Percentiles rank a stretch among this genome's conserved stretches.
Evolutionary conservation across 2,113 vertebrate genomes (phyloP).

Genomic region (Uria lomvia): DNA sequence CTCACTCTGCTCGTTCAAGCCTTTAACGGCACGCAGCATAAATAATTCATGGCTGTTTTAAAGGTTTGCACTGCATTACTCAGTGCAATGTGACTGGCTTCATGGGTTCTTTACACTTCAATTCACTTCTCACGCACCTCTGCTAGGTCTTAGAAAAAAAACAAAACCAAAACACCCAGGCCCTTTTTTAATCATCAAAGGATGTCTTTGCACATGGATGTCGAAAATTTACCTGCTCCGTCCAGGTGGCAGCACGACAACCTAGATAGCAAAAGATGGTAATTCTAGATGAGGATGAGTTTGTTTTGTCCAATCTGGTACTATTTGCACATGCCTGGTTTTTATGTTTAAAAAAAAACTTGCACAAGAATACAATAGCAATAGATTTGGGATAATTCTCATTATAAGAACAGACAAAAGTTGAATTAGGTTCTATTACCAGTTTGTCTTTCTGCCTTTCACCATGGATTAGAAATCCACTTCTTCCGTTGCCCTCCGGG

Average conservation of each 20-base stretch:
- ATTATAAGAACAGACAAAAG: conserved; percentile 38
- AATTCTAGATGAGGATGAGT: not conserved
- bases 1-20: conserved; percentile 21
- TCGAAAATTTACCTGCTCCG: not conserved
- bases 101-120: conserved; percentile 41
- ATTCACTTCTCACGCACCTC: conserved; percentile 19
- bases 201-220: not conserved
- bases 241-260: not conserved
- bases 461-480: conserved; percentile 95
- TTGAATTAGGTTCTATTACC: conserved; percentile 78
- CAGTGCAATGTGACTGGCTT: conserved; percentile 44
- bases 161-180: not conserved
- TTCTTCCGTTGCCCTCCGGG: conserved; percentile 84
- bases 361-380: conserved; percentile 16
- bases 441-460: conserved; percentile 97
- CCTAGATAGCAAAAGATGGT: not conserved
- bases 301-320: not conserved
- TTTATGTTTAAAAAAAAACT: not conserved
- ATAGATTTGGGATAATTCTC: conserved; percentile 5
- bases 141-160: not conserved
- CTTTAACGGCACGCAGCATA: conserved; percentile 28
- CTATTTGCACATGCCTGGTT: not conserved
- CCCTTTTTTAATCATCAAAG: not conserved
- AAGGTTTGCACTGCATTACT: conserved; percentile 52
- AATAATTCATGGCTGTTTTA: conserved; percentile 53